These are phyloP conservation scores for Patagioenas fasciata DNA, from an alignment of 2,113 vertebrate genomes.

Conservation along the genomic window DNA sequence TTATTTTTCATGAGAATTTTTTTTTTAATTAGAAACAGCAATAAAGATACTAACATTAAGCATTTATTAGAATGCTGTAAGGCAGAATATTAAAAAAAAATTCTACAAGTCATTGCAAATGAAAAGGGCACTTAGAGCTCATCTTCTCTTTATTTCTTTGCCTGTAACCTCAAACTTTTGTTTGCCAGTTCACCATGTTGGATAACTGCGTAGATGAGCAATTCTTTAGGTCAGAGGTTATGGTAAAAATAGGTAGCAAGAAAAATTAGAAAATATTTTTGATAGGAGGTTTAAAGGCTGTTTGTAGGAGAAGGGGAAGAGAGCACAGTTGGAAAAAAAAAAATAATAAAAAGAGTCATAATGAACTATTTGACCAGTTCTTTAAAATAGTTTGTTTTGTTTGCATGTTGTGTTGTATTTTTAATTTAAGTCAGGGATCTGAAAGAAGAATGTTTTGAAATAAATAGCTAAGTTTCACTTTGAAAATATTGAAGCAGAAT, in stretches of 20 bases:
- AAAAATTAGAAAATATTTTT: background rate
- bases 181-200: background rate
- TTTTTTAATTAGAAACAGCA: background rate
- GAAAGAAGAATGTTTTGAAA: background rate
- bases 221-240: background rate
- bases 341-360: background rate
- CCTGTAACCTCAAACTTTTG: background rate
- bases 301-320: background rate
- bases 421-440: background rate
- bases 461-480: background rate
- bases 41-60: background rate
- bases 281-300: background rate
- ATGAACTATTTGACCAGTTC: background rate
- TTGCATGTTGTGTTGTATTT: background rate
- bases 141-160: background rate
- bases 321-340: background rate
- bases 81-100: background rate
- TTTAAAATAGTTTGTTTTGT: background rate
- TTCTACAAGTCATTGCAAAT: background rate
- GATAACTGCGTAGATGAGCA: background rate
- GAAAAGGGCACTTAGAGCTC: background rate
- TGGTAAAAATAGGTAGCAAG: background rate
- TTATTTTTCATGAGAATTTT: background rate
- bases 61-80: background rate
- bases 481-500: background rate